Evolutionary conservation across 2,113 vertebrate species (phyloP).

Genomic region (Myanophis thanlyinensis): DNA sequence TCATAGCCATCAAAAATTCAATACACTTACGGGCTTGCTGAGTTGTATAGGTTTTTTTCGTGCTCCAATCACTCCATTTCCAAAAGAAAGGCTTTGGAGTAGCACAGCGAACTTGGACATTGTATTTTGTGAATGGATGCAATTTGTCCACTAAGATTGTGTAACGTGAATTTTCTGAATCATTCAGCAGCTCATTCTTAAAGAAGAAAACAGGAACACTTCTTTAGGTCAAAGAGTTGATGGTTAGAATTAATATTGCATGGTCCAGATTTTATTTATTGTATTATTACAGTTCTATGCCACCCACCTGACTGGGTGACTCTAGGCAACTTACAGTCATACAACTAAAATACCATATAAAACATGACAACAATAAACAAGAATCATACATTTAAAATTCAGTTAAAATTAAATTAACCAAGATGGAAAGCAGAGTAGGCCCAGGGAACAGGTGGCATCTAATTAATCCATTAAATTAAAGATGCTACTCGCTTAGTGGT

Average conservation of each 20-base stretch:
- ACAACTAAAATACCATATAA: background rate
- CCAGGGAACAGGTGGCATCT: background rate
- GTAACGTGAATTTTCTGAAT: conserved; percentile 60
- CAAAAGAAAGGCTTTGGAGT: conserved; percentile 71
- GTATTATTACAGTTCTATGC: background rate
- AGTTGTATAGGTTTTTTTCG: conserved; percentile 51
- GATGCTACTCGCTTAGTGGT: background rate
- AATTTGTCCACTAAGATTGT: conserved; percentile 47
- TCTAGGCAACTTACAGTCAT: background rate
- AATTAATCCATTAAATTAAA: background rate
- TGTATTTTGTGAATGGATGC: conserved; percentile 65
- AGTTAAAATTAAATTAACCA: background rate
- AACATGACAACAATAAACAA: background rate
- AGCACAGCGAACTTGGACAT: conserved; percentile 67
- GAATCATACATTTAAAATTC: background rate
- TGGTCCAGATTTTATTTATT: background rate
- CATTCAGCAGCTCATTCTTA: conserved; percentile 34
- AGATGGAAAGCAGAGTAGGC: background rate
- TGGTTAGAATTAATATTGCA: background rate
- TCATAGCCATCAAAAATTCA: background rate
- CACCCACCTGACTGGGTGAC: background rate
- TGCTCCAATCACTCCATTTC: conserved; percentile 78
- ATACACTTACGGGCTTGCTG: conserved; percentile 69
- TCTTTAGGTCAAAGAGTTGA: background rate
- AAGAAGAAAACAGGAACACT: background rate